Conservation (phyloP, 2,113 vertebrate species). For the Apeltes quadracus region DNA sequence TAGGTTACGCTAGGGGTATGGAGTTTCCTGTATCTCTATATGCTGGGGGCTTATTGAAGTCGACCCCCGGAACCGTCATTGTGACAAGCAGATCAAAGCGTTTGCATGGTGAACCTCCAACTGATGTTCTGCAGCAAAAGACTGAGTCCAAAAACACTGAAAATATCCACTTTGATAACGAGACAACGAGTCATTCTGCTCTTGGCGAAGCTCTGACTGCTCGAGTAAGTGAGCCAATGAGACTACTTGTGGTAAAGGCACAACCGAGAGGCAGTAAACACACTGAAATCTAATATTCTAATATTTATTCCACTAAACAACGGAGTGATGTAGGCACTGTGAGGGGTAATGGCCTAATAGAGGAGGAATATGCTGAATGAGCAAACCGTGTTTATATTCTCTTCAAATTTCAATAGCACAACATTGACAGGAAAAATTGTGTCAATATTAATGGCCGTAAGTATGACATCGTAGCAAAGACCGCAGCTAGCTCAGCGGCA, state of each 20-base stretch:
- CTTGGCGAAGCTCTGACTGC: constrained; percentile 16
- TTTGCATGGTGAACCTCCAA: constrained; percentile 67
- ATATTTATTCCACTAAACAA: constrained; percentile 61
- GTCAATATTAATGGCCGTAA: constrained; percentile 72
- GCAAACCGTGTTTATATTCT: constrained; percentile 67
- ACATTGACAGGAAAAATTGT: constrained; percentile 70
- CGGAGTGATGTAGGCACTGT: constrained; percentile 27
- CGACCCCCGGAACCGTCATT: constrained; percentile 75
- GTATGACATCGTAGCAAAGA: constrained; percentile 69
- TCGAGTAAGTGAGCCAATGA: constrained; percentile 30
- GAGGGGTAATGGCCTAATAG: constrained; percentile 66
- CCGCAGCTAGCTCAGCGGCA: constrained; percentile 70
- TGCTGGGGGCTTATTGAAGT: constrained; percentile 73
- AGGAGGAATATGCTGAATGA: constrained; percentile 67
- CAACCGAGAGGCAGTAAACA: constrained; percentile 57
- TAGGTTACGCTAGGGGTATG: constrained; percentile 60
- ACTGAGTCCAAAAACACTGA: constrained; percentile 67
- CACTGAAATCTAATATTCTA: constrained; percentile 58
- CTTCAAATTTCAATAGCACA: constrained; percentile 60
- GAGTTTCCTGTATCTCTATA: constrained; percentile 70
- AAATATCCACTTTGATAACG: constrained; percentile 57
- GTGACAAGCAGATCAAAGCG: constrained; percentile 77
- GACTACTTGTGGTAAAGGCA: constrained; percentile 42
- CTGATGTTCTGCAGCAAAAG: constrained; percentile 63
- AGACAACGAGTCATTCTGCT: constrained; percentile 47